A percentile compares a stretch with the other conserved stretches of the same genome.
These are phyloP conservation scores for Archilochus colubris DNA, from an alignment of 2,113 vertebrate species.

Conservation along the genomic window DNA sequence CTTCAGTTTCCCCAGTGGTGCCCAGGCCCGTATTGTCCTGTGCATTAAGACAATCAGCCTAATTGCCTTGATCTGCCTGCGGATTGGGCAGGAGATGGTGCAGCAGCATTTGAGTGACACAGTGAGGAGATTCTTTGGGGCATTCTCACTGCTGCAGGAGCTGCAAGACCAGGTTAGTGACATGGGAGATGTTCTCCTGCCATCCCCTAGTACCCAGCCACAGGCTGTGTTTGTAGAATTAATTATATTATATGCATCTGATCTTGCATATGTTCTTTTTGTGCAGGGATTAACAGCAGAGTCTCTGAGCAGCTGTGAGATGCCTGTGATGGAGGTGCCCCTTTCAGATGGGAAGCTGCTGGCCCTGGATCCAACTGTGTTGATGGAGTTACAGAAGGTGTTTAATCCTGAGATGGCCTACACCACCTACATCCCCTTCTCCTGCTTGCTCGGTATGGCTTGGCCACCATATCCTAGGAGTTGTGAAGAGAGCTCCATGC, in stretches of 20 bases:
- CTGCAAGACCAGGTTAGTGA: slow-evolving; percentile 85
- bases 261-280: background rate
- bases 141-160: slow-evolving; percentile 87
- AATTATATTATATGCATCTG: background rate
- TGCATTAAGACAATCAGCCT: slow-evolving; percentile 95
- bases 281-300: slow-evolving; percentile 60
- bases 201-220: background rate
- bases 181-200: background rate
- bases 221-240: background rate
- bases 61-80: slow-evolving; percentile 92
- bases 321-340: slow-evolving; percentile 78
- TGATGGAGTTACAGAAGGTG: slow-evolving; percentile 91
- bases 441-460: slow-evolving; percentile 89
- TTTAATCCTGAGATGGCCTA: slow-evolving; percentile 96
- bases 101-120: slow-evolving; percentile 93
- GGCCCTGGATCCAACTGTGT: slow-evolving; percentile 79
- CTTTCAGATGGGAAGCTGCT: slow-evolving; percentile 75
- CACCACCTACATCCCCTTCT: slow-evolving; percentile 92
- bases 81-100: slow-evolving; percentile 97
- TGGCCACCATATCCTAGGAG: background rate
- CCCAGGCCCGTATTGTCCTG: slow-evolving; percentile 89
- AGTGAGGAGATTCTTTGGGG: slow-evolving; percentile 86
- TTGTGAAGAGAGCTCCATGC: background rate
- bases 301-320: slow-evolving; percentile 67
- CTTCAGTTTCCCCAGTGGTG: slow-evolving; percentile 91